Base-by-base conservation (phyloP, 2,797 vertebrate genomes). In the Urophycis tenuis region DNA sequence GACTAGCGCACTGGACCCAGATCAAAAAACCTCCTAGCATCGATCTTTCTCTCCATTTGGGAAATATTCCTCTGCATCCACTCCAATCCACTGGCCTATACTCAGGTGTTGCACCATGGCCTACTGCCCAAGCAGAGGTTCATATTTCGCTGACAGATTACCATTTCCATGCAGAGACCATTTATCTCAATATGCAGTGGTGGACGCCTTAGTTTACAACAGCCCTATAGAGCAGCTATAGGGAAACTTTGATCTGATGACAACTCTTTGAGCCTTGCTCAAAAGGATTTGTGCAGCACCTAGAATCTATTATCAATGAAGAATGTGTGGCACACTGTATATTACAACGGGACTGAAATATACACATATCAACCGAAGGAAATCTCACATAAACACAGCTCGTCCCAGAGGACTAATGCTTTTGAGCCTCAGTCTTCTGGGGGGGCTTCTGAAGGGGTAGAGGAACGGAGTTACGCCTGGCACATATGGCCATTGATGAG, bases 381-480 rank as follows among this genome's bases (percentile, higher is more conserved):
- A 73, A 79, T 76, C 53, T 64, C n/a, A 74, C 19, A 39, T 6
- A 30, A 77, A 69, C 49, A 3, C 81, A 74, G 80, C 80, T 31
- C 74, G 79, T 81, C 85, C 81, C 80, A 76, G 33, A 49, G 85
- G 86, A 85, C 81, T 78, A 6, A 89, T 83, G 0, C 82, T 84
- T 85, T 83, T 88, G 87, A 89, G 85, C 74, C 85, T 75, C 82
- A 67, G 83, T 88, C 86, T 74, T 84, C 82, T 89, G n/a, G n/a
- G n/a, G n/a, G n/a, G n/a, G n/a, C n/a, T n/a, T n/a, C 86, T 88
- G 77, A 84, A 70, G 81, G 77, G 76, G 36, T 77, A 78, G 78
- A 78, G 78, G 83, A 80, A 79, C 41, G 35, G n/a, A 76, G 81
- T 77, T 73, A 79, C 78, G 74, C 6, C 83, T 72, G 76, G 73